Percentiles rank a stretch among this genome's conserved stretches.
Conservation (phyloP, 1,140 invertebrate genomes). For the Cyrtorhinus lividipennis region DNA sequence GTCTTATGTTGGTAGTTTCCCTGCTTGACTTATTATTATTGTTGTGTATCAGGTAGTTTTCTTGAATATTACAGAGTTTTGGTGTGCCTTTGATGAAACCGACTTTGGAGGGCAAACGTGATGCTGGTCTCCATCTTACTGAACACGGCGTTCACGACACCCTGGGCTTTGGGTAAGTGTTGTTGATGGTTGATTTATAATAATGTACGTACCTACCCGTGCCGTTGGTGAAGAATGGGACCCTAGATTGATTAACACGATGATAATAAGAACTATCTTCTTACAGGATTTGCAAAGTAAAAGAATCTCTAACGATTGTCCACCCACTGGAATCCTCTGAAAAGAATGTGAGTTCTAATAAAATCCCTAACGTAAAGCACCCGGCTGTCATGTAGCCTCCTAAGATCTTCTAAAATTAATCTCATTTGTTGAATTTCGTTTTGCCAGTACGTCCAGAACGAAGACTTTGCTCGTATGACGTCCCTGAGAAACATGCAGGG, state of each 20-base stretch:
- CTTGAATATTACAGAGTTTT: conserved; percentile 9
- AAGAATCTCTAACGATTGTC: conserved; percentile 23
- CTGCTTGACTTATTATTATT: too few species aligned
- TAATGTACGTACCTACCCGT: too few species aligned
- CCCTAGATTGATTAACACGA: too few species aligned
- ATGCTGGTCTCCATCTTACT: conserved; percentile 16
- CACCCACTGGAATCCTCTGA: conserved; percentile 33
- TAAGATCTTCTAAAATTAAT: too few species aligned
- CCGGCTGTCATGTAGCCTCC: too few species aligned
- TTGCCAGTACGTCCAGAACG: conserved; percentile 45
- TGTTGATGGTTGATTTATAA: too few species aligned
- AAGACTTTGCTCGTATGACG: conserved; percentile 51
- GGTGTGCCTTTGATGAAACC: conserved; percentile 13
- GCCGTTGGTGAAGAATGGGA: too few species aligned
- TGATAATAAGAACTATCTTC: too few species aligned
- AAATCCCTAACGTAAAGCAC: too few species aligned
- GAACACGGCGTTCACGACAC: conserved; percentile 18
- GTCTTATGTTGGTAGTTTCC: too few species aligned
- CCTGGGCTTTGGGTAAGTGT: conserved; percentile 16
- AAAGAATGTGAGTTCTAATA: conserved; percentile 33
- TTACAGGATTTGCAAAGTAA: conserved; percentile 16
- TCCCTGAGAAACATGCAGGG: conserved; percentile 74
- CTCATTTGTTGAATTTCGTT: too few species aligned
- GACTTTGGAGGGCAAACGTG: conserved; percentile 15
- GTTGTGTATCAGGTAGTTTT: too few species aligned